Evolutionary conservation across 2,797 vertebrate genomes (phyloP), one percentile per base, ranked within the genome.

Genomic region (Buphagus erythrorhynchus): DNA sequence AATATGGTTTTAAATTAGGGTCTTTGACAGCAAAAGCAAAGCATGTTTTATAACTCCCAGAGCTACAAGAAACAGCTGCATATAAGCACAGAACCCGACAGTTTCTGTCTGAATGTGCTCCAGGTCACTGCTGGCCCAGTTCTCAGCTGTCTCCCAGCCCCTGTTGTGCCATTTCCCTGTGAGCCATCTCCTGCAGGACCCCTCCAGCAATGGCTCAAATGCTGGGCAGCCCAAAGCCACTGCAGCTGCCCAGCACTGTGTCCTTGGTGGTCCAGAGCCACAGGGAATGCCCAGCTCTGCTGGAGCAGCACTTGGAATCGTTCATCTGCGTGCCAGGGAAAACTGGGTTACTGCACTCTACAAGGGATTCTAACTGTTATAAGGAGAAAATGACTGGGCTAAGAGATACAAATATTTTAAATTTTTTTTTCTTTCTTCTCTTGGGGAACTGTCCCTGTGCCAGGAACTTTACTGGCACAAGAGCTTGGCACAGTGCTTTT

Each of bases 51-150:
- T 82, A 93, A 65, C 52, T 96, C 91, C 84, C 92, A 96, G 36
- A 89, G 71, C 91, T 93, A 92, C 78, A 92, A 46, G 73, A 88
- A 96, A 66, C 90, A 96, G 88, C 79, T 96, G 86, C 85, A 81
- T 66, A n/a, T 43, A 82, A 95, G 79, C 76, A 95, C 12, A 91
- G 93, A 88, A 20, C 3, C 63, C 77, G 86, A 81, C 63, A 91
- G 62, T 14, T 93, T 71, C 55, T 78, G 54, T 65, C 76, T 85
- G 80, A 49, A 78, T 78, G 62, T 69, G 91, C 95, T 96, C 61
- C 65, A 55, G 96, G 94, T 92, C 91, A 81, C 48, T 26, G 75
- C 2, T 87, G 94, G 86, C 93, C 94, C 93, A 92, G 79, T 86
- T 97, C 95, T 95, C 86, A 31, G 78, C 5, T 46, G 91, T 40